Percentiles rank a stretch among this genome's conserved stretches.
These are phyloP conservation scores for Echinometra lucunter DNA, from an alignment of 53 echinoderm and acorn worm genomes.

Conservation along the genomic window DNA sequence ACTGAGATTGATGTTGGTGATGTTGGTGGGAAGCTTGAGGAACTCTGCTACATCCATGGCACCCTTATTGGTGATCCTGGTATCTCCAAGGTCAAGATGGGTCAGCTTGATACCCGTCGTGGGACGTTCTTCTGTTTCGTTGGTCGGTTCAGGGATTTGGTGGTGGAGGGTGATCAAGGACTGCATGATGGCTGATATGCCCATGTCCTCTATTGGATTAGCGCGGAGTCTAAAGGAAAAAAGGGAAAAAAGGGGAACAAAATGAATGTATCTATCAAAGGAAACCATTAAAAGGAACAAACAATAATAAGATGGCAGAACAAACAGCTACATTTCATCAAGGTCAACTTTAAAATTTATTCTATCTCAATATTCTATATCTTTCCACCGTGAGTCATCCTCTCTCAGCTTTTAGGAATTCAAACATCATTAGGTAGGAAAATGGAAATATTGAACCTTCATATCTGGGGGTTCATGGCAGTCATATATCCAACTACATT, in stretches of 20 bases:
- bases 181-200: slow-evolving; percentile 76
- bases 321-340: not conserved
- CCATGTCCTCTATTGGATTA: slow-evolving; percentile 88
- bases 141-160: slow-evolving; percentile 33
- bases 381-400: no score
- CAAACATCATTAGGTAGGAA: no score
- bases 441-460: no score
- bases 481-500: no score
- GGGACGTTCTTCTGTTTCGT: slow-evolving; percentile 54
- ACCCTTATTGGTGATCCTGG: slow-evolving; percentile 79
- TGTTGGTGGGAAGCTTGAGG: slow-evolving; percentile 71
- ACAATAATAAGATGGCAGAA: not conserved
- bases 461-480: no score
- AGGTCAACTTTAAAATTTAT: no score
- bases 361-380: no score
- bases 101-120: slow-evolving; percentile 68
- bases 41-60: slow-evolving; percentile 76
- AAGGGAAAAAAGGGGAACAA: not conserved
- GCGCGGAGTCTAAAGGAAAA: slow-evolving; percentile 76
- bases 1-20: slow-evolving; percentile 85
- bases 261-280: not conserved
- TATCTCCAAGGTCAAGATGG: slow-evolving; percentile 86
- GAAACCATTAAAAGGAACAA: not conserved
- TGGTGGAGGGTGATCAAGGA: slow-evolving; percentile 77
- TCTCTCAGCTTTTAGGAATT: no score